Base-by-base conservation (phyloP, 2,113 vertebrate species). In the Cyprinus carpio region DNA sequence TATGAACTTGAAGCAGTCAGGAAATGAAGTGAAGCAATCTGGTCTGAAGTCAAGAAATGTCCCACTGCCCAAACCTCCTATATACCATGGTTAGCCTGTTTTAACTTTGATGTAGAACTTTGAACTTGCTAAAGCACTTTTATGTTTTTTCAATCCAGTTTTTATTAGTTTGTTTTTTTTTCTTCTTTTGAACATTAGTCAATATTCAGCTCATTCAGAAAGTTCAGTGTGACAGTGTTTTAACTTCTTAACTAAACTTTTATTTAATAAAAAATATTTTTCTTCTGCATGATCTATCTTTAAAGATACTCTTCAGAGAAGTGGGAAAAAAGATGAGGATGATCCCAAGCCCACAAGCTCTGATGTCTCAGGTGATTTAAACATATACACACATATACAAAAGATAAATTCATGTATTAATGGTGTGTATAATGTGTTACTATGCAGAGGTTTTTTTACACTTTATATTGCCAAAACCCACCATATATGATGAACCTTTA, bases 261-360 rank as follows among this genome's bases (percentile, higher is more conserved):
- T 62, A 62, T 62, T 25, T 62, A 25, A 62, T 31, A 31, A 31
- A 31, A n/a, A n/a, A 60, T n/a, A 58, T 23, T 7, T 60, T 11
- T 60, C 23, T n/a, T n/a, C n/a, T n/a, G n/a, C n/a, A n/a, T n/a
- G n/a, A n/a, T n/a, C n/a, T n/a, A n/a, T n/a, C n/a, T n/a, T 60
- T 60, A 60, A 25, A 62, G 58, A 62, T 62, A 62, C n/a, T 62
- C n/a, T 62, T 62, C 58, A 62, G 58, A 25, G 58, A 62, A 62
- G 58, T 62, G 58, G 10, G 10, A 25, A 12, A 62, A 60, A 60
- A 60, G 23, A 60, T 60, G 58, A 60, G 58, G 58, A 60, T 60
- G 58, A 60, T 60, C 58, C 58, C 58, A 60, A 60, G n/a, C n/a
- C n/a, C n/a, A n/a, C n/a, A 60, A 60, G 58, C 58, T 60, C 58